These are phyloP conservation scores for Malthinus seriepunctatus DNA, from an alignment of 2,888 invertebrate species.

Conservation along the genomic window DNA sequence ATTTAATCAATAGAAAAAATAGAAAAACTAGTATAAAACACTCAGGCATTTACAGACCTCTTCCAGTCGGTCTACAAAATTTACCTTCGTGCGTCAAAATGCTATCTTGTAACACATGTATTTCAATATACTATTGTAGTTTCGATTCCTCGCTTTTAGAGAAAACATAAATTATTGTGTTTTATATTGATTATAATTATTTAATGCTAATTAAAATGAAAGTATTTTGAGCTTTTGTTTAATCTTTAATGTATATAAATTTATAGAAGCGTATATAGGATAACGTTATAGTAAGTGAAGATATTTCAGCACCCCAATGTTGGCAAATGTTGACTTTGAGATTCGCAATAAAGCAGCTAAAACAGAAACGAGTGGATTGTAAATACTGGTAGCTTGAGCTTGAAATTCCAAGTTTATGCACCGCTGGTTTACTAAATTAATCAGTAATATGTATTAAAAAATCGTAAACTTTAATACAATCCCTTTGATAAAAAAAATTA, in stretches of 20 bases:
- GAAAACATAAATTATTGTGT: background rate
- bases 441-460: constrained; percentile 17
- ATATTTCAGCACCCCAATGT: constrained; percentile 5
- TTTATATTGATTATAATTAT: background rate
- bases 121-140: too few relatives aligned
- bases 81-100: too few relatives aligned
- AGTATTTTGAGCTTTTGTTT: background rate
- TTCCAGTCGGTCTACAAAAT: too few relatives aligned
- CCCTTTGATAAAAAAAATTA: constrained; percentile 28
- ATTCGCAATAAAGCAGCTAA: constrained; percentile 47
- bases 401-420: constrained; percentile 16
- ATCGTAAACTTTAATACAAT: background rate
- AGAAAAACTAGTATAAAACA: too few relatives aligned
- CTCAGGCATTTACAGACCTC: too few relatives aligned
- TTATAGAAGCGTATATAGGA: background rate
- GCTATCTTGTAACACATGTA: too few relatives aligned
- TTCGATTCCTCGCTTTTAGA: background rate
- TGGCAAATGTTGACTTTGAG: constrained; percentile 41
- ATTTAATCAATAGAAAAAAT: too few relatives aligned
- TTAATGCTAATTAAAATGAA: background rate
- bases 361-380: constrained; percentile 43
- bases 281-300: background rate
- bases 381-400: constrained; percentile 33
- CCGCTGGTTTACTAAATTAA: constrained; percentile 7
- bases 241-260: background rate